Evolutionary conservation across 2,797 vertebrate genomes (phyloP), one percentile per base, ranked within the genome.

Genomic region (Thunnus albacares): DNA sequence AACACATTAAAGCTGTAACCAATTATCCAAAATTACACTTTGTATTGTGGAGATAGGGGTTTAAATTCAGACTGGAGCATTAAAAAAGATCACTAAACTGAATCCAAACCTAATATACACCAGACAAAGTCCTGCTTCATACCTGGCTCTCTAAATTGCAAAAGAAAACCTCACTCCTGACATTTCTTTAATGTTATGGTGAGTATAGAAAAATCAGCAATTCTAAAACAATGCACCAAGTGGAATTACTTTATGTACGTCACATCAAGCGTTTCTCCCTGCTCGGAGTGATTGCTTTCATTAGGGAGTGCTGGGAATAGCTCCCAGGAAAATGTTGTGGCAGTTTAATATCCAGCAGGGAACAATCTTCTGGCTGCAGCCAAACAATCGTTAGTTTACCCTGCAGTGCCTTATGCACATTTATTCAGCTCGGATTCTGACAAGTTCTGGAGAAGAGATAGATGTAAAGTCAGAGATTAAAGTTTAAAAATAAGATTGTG

Each of bases 271-370:
- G 65, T 83, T 79, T 87, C 57, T 71, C 79, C 82, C 52, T 56
- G 55, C 76, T 49, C 62, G 71, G 56, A 83, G 78, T 86, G 88
- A 91, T 90, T 91, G 88, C 84, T 85, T 89, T 90, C 82, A 93
- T 94, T 90, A 87, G 60, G 24, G 43, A 73, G 58, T 7, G 58
- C 83, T 84, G 75, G 71, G 85, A 92, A 91, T 88, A 83, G 89
- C 85, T 88, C 64, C 61, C 61, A 82, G 82, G 77, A 77, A 87
- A 85, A 72, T 61, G 59, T 80, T 65, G 79, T 41, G 58, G 70
- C 83, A 85, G 81, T 89, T 93, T 89, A 90, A 90, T 87, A 90
- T 88, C 93, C 87, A 90, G 71, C 89, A 77, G 88, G 85, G 87
- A 91, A 86, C 84, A 87, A 91, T 92, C 77, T 90, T 81, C 71